Percentiles rank a stretch among this genome's conserved stretches.
These are phyloP conservation scores for Yponomeuta plumbellus DNA, from an alignment of 2,888 invertebrate species.

Conservation along the genomic window DNA sequence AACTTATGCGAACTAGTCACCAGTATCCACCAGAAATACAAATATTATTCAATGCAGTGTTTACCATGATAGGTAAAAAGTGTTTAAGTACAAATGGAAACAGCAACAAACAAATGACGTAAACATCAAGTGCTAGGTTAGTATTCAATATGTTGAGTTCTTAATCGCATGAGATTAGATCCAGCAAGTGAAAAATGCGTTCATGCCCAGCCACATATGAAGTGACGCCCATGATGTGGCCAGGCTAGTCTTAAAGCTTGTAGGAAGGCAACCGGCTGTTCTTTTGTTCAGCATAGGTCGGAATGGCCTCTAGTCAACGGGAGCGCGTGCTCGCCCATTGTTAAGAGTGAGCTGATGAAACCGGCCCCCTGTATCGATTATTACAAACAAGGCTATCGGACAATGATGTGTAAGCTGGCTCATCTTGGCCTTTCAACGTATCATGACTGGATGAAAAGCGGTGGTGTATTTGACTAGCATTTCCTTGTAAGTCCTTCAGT, in stretches of 20 bases:
- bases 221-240: no score
- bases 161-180: no score
- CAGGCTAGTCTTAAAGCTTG: neutral
- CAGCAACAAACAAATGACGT: no score
- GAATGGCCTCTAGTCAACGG: slow-evolving; percentile 30
- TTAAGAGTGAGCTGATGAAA: slow-evolving; percentile 42
- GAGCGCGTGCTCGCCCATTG: slow-evolving; percentile 41
- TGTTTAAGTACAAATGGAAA: no score
- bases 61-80: no score
- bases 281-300: neutral
- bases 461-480: neutral
- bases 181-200: no score
- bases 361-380: slow-evolving; percentile 23
- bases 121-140: no score
- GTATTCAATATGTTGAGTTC: no score
- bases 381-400: slow-evolving; percentile 17
- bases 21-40: no score
- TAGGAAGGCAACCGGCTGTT: neutral
- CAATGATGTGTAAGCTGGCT: slow-evolving; percentile 14
- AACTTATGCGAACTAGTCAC: neutral
- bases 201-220: no score
- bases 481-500: neutral
- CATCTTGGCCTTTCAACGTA: slow-evolving; percentile 4
- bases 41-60: no score
- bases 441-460: neutral